Evolutionary conservation across 2,888 invertebrate species (phyloP), one percentile per base, ranked within the genome.

Genomic region (Agrotis puta): DNA sequence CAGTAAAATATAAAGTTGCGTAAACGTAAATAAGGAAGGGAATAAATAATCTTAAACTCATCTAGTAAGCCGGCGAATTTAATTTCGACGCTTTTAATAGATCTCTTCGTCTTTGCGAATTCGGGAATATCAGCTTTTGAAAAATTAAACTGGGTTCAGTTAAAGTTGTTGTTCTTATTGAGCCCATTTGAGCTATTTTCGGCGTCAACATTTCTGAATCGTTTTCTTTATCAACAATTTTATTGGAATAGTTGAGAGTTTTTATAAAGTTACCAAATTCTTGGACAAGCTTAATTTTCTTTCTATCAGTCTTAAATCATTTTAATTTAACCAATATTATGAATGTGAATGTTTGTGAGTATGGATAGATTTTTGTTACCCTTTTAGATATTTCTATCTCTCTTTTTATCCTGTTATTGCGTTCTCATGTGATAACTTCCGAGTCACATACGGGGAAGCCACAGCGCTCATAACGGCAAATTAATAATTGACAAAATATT

Each of bases 41-140:
- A 88, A 91, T 92, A 91, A 91, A 90, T 91, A 91, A 91, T 89
- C 86, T 87, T 83, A 87, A 91, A 88, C 86, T 87, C 82, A 85
- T 86, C 77, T 79, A 73, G 81, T 82, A 85, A 85, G 79, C 87
- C 81, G 74, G 85, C 70, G 83, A 89, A 89, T 90, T 89, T 88
- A 89, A 90, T 90, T 90, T 88, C 64, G 76, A 71, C 79, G 77
- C 81, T 83, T 85, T 84, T 88, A 87, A 88, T 87, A 87, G 83
- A 83, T 76, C 72, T 63, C 56, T 9, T n/a, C 83, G 73, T 83
- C 88, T 87, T 84, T 66, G 74, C 74, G 72, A 84, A 87, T 83
- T 77, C 74, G 81, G 74, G 70, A 77, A 81, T 70, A 86, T 83
- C 72, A 75, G 76, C 82, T 82, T 81, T 73, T 66, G 70, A 83